Evolutionary conservation across 2,113 vertebrate genomes (phyloP).

Genomic region (Nannospalax galili): DNA sequence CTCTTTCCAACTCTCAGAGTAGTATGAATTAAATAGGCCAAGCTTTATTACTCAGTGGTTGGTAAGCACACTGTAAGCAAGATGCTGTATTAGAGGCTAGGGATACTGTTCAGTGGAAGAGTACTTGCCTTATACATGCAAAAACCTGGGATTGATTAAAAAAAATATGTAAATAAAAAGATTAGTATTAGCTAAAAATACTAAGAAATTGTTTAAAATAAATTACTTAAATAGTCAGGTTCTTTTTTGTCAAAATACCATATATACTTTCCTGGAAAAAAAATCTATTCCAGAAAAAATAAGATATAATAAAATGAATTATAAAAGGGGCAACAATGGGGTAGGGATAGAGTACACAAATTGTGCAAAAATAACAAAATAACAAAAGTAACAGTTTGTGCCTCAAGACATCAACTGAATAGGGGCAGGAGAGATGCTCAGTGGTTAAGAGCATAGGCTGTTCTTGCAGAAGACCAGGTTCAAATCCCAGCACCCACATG

Average conservation of each 20-base stretch:
- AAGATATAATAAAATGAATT: background rate
- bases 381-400: background rate
- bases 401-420: background rate
- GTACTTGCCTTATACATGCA: background rate
- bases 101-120: background rate
- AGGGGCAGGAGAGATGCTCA: background rate
- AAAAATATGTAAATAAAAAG: background rate
- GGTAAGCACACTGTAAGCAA: background rate
- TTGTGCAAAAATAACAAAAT: no score
- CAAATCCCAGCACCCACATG: no score
- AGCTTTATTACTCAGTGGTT: background rate
- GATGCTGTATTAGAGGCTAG: background rate
- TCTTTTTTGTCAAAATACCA: background rate
- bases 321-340: background rate
- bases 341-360: background rate
- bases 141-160: background rate
- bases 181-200: background rate
- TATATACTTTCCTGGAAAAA: background rate
- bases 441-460: no score
- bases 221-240: background rate
- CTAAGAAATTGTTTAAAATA: conserved; percentile 30
- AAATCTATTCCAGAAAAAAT: background rate
- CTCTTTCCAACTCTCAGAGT: background rate
- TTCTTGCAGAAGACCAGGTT: no score
- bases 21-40: background rate